Base-by-base conservation (phyloP, 2,113 vertebrate genomes). In the Forbesichthys agassizii region DNA sequence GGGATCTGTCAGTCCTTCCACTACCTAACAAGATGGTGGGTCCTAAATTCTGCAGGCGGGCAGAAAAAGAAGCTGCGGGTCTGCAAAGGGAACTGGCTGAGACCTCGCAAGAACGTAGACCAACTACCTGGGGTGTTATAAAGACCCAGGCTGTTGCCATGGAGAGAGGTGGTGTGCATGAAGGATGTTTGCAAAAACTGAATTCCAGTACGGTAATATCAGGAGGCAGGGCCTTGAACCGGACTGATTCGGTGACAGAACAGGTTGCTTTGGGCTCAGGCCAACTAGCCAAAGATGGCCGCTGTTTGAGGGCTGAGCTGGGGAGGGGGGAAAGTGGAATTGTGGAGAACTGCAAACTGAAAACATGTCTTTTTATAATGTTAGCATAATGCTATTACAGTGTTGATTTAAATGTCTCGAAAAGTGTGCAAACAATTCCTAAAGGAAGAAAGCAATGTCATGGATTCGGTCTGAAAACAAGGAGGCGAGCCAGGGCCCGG, bases 131-230 rank as follows among this genome's bases (percentile, higher is more conserved):
- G 80, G 74, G 75, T 82, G 84, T 87, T 86, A 76, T 85, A 83
- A 84, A 88, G 90, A 80, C 66, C 61, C 51, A 27, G 66, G 66
- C 66, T n/a, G 58, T 66, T 85, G 47, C 88, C 61, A 86, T 84
- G 75, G 80, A 77, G 88, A 90, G 84, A 60, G 55, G 71, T 68
- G 59, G 61, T 69, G 78, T 77, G 74, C 74, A 70, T 85, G 80
- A 83, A 66, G 69, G 54, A 68, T 88, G 86, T 90, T 93, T 87
- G 84, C 83, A 68, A 61, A 90, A 90, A 42, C 91, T 90, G 85
- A 91, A 89, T 90, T 91, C 88, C 85, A 79, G 61, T 18, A 64
- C 66, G 75, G 69, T 89, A 84, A 82, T 76, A 87, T 88, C 80
- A 86, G 88, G 64, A 69, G 51, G 66, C 65, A 64, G 58, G 62